Conservation (phyloP, 2,797 vertebrate species). For the Urocyon cinereoargenteus region DNA sequence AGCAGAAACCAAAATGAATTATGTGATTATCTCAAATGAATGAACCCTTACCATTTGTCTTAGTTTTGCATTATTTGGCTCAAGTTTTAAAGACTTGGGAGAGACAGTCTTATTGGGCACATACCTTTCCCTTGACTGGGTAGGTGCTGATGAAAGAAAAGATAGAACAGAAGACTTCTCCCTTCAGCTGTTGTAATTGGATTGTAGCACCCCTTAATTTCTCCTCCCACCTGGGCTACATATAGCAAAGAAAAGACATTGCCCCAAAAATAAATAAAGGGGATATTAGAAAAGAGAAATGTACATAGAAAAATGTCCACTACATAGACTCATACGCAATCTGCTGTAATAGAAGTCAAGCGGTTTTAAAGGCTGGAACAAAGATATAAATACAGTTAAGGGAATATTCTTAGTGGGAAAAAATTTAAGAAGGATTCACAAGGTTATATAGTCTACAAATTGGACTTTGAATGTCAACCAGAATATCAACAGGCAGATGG, state of each 20-base stretch:
- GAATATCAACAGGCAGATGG: not conserved
- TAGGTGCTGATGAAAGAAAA: not conserved
- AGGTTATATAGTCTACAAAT: not conserved
- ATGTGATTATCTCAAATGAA: not conserved
- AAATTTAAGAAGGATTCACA: not conserved
- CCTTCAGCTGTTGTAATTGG: not conserved
- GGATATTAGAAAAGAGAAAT: not conserved
- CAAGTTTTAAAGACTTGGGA: not conserved
- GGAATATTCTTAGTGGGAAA: not conserved
- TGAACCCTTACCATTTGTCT: not conserved
- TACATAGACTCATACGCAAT: not conserved
- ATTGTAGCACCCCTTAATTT: not conserved
- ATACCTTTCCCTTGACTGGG: not conserved
- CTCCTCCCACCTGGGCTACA: not conserved
- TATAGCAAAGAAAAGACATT: not conserved
- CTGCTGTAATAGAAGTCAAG: not conserved
- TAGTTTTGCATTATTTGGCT: not conserved
- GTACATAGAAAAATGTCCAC: not conserved
- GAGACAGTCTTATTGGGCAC: not conserved
- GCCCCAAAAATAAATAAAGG: not conserved
- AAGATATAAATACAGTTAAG: conserved; percentile 1
- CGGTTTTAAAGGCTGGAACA: not conserved
- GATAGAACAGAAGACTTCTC: not conserved
- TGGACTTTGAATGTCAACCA: conserved; percentile 8
- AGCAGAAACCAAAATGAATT: not conserved